These are phyloP conservation scores for Podarcis cretensis DNA, from an alignment of 2,113 vertebrate genomes.

Conservation along the genomic window DNA sequence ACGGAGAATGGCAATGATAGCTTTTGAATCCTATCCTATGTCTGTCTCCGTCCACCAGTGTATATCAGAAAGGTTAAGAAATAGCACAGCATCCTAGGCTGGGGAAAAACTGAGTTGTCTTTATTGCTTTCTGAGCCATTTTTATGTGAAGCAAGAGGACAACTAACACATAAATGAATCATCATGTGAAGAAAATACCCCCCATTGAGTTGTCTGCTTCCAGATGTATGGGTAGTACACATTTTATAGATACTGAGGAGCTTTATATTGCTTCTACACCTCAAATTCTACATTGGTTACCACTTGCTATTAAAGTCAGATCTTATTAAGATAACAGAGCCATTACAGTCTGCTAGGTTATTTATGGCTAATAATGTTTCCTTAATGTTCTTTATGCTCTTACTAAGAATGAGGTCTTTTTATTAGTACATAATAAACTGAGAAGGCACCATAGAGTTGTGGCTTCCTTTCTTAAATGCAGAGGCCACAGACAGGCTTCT, in stretches of 20 bases:
- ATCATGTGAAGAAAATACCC: background rate
- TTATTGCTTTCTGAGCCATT: background rate
- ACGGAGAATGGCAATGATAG: background rate
- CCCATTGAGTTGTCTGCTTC: background rate
- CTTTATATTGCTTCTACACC: background rate
- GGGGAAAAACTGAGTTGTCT: background rate
- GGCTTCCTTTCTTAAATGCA: background rate
- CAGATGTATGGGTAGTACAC: background rate
- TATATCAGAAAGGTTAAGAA: background rate
- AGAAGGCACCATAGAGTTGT: background rate
- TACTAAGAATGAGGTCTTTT: slow-evolving; percentile 20
- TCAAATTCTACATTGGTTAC: background rate
- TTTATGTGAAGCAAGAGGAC: background rate
- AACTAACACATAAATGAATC: background rate
- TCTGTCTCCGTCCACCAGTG: background rate
- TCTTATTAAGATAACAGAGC: slow-evolving; percentile 10
- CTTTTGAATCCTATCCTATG: background rate
- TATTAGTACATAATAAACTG: slow-evolving; percentile 16
- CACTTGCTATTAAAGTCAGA: slow-evolving; percentile 6
- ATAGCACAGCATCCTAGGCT: background rate
- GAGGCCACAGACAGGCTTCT: background rate
- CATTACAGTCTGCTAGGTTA: slow-evolving; percentile 1
- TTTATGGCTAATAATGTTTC: slow-evolving; percentile 27
- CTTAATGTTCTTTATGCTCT: slow-evolving; percentile 27
- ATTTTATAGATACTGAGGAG: background rate